These are phyloP conservation scores for Hippocampus zosterae DNA, from an alignment of 2,113 vertebrate species.

Conservation along the genomic window DNA sequence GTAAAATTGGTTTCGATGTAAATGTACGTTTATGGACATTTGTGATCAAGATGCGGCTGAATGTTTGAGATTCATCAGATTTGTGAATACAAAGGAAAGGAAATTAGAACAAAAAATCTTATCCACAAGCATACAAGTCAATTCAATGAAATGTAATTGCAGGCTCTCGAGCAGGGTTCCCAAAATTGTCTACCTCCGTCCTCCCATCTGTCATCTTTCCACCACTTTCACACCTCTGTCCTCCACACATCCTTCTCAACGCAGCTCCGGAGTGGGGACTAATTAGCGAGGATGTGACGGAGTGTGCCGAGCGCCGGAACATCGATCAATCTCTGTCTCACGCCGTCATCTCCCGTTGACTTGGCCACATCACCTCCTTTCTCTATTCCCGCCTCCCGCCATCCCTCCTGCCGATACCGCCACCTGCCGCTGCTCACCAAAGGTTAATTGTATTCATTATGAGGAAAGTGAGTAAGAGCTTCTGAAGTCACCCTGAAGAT, in stretches of 20 bases:
- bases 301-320: constrained; percentile 61
- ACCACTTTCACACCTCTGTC: constrained; percentile 43
- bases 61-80: background rate
- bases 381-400: constrained; percentile 12
- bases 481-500: constrained; percentile 50
- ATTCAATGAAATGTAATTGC: background rate
- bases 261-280: constrained; percentile 53
- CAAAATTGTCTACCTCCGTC: background rate
- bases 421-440: constrained; percentile 46
- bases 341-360: constrained; percentile 40
- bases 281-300: constrained; percentile 63
- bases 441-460: constrained; percentile 74
- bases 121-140: too few relatives aligned
- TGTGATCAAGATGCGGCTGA: background rate
- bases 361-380: constrained; percentile 12
- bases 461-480: constrained; percentile 29
- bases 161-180: constrained; percentile 1
- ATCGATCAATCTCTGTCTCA: constrained; percentile 70
- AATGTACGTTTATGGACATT: background rate
- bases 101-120: background rate
- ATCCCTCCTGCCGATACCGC: constrained; percentile 39
- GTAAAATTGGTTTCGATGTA: too few relatives aligned
- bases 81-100: background rate
- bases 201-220: constrained; percentile 28
- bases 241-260: constrained; percentile 35